Conservation (phyloP, 2,113 vertebrate genomes). For the Propithecus coquereli region DNA sequence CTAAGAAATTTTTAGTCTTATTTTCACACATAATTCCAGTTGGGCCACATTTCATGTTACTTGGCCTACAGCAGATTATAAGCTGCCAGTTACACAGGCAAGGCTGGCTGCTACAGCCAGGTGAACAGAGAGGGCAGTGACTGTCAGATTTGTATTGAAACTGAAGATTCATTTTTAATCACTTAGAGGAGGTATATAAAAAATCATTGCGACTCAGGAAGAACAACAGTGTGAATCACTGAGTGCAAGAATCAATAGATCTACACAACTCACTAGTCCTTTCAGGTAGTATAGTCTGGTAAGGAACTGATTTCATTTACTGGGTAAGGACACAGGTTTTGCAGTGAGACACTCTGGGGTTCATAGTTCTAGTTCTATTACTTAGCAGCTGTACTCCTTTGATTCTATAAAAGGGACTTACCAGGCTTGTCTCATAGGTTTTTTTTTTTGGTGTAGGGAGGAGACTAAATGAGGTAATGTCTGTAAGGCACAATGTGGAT, state of each 20-base stretch:
- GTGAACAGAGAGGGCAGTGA: not conserved
- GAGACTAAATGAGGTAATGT: not conserved
- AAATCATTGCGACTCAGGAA: not conserved
- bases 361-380: not conserved
- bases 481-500: not conserved
- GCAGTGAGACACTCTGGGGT: not conserved
- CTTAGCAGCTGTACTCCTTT: not conserved
- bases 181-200: not conserved
- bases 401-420: not conserved
- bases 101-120: not conserved
- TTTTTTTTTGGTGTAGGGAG: not conserved
- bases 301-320: not conserved
- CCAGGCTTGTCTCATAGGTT: not conserved
- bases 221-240: not conserved
- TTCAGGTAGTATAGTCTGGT: not conserved
- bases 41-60: not conserved
- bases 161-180: constrained; percentile 10
- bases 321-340: not conserved
- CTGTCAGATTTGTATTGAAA: not conserved
- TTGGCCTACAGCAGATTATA: not conserved
- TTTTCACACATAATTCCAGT: not conserved
- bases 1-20: not conserved
- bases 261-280: not conserved
- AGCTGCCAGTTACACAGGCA: not conserved
- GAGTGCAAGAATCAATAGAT: not conserved